Evolutionary conservation across 2,888 invertebrate genomes (phyloP), one percentile per base, ranked within the genome.

Genomic region (Druceiella hillmani): DNA sequence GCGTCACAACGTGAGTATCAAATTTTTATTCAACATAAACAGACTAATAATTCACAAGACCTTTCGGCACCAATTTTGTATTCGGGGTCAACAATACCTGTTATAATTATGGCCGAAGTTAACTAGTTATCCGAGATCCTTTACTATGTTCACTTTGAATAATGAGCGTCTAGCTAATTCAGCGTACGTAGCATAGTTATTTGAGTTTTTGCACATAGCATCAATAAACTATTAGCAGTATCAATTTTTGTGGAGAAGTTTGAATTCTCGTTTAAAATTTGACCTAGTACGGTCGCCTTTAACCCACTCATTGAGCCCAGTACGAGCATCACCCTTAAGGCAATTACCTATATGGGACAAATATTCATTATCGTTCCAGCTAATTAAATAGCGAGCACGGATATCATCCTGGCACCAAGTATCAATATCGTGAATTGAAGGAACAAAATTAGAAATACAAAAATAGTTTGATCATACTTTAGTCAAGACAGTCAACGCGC

Each of bases 241-340:
- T 47, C 45, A 9, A 35, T 7, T 7, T 25, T 39, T 9, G 22
- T 44, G 43, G 4, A 48, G 26, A 2, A 44, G 28, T 4, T 37
- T 39, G 14, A 48, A 44, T 32, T 46, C 41, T 2, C 6, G 9
- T 26, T 46, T 45, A 33, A 46, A 48, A 36, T 42, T 45, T n/a
- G 30, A 33, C 46, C 45, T 44, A 11, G 33, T 40, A 3, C 45
- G 37, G 24, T 45, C 40, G 17, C 17, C 41, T 2, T 36, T 41
- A 4, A 44, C 40, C 44, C 44, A 47, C 2, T 43, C 38, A 13
- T 34, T 43, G 4, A 45, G 27, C 45, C 47, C 45, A 3, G 17
- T 20, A 3, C 28, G 30, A 7, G 45, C 41, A 16, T 45, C 47
- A n/a, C 45, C 47, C n/a, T 27, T 37, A n/a, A 47, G 24, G 13